These are phyloP conservation scores for Pyrocephalus nanus DNA, from an alignment of 2,797 vertebrate genomes.

Conservation along the genomic window DNA sequence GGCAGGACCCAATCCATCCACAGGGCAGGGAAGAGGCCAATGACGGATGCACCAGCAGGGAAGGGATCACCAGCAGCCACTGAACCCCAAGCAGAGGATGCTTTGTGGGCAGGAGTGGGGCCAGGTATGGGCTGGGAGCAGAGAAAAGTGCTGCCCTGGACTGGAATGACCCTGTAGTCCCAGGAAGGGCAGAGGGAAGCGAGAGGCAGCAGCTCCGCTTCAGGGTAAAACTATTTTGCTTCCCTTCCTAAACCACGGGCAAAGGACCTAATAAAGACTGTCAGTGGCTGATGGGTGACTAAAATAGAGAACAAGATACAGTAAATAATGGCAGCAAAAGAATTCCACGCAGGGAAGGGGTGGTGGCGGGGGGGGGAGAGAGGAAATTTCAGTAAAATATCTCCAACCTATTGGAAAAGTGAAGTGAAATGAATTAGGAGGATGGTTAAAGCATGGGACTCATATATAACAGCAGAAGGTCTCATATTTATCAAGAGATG, in stretches of 20 bases:
- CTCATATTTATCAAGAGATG: constrained; percentile 17
- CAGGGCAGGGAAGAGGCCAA: neutral
- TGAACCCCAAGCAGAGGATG: neutral
- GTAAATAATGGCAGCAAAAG: constrained; percentile 33
- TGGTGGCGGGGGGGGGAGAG: accelerated
- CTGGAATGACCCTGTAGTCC: neutral
- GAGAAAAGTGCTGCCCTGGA: neutral
- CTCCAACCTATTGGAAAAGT: neutral
- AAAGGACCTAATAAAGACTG: neutral
- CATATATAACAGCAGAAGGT: neutral
- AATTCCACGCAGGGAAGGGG: neutral
- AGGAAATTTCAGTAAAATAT: constrained; percentile 1
- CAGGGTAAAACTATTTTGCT: neutral
- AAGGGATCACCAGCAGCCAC: neutral
- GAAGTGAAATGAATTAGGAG: constrained; percentile 2
- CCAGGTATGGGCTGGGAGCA: neutral
- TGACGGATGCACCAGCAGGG: neutral
- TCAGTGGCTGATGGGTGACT: neutral
- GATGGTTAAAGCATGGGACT: neutral
- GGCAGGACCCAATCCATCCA: neutral
- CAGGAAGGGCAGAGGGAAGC: neutral
- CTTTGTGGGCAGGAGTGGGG: neutral
- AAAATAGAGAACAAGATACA: neutral
- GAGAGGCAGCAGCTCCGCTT: neutral
- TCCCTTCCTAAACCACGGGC: neutral